phyloP scores from a whole-genome alignment of 2,113 vertebrate genomes.

The Pagrus major region DNA sequence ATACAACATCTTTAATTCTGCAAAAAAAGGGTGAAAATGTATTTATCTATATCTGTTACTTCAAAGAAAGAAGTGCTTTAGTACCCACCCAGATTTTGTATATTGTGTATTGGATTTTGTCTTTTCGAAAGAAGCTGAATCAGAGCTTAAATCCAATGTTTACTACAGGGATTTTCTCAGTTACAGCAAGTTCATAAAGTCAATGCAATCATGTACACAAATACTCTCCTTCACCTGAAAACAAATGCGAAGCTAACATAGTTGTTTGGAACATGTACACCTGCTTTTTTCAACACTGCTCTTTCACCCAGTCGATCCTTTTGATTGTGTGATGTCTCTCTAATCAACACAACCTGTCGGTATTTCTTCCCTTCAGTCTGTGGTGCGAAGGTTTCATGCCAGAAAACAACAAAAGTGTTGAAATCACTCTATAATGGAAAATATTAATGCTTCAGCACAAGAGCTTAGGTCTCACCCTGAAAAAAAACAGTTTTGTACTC shows the following conservation, averaged over 20 bases:
- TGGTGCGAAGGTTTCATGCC: conserved; percentile 24
- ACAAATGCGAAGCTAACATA: background rate
- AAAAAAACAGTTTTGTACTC: background rate
- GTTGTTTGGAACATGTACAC: conserved; percentile 2
- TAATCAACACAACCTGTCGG: conserved; percentile 32
- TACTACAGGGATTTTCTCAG: background rate
- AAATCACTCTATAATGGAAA: background rate
- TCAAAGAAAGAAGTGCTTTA: background rate
- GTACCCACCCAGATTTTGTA: too few relatives aligned
- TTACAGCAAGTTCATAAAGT: background rate
- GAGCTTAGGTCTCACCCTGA: background rate
- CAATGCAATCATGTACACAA: background rate
- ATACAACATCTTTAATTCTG: too few relatives aligned
- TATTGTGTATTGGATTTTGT: too few relatives aligned
- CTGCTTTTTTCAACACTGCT: conserved; percentile 16
- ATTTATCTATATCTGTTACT: background rate
- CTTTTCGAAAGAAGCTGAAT: background rate
- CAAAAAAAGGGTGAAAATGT: background rate
- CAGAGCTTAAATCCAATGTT: background rate
- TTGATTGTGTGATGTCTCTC: conserved; percentile 8
- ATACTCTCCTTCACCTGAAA: background rate
- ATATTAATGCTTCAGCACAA: background rate
- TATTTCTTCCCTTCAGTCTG: background rate
- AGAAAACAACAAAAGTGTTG: background rate
- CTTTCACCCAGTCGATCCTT: background rate